These are phyloP conservation scores for Drosophila persimilis DNA, from an alignment of 1,140 invertebrate genomes.

Conservation along the genomic window DNA sequence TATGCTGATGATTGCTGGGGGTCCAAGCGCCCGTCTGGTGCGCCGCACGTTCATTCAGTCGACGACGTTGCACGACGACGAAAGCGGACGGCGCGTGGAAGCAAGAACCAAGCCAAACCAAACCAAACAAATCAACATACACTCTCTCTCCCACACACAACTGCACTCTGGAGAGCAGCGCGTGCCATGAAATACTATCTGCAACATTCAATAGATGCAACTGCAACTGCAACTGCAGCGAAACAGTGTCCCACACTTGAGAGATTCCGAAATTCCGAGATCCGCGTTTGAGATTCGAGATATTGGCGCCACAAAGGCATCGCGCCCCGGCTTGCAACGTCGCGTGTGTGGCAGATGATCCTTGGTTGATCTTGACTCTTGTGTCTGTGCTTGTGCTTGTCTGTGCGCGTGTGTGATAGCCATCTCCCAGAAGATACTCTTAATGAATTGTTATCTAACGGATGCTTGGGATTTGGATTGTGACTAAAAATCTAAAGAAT, in stretches of 20 bases:
- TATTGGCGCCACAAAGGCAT: conserved; percentile 4
- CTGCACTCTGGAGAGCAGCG: conserved; percentile 23
- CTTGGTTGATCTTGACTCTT: too few relatives aligned
- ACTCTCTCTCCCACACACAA: conserved; percentile 13
- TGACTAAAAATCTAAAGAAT: conserved; percentile 5
- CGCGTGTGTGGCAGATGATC: too few relatives aligned
- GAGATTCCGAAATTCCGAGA: not conserved
- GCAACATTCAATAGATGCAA: conserved; percentile 15
- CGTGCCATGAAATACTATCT: conserved; percentile 24
- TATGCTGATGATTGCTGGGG: conserved; percentile 77
- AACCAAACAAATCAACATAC: conserved; percentile 8
- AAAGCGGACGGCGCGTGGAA: conserved; percentile 67
- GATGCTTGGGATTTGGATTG: conserved; percentile 17
- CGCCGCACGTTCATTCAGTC: conserved; percentile 79
- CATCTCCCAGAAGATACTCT: conserved; percentile 14
- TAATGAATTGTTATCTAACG: conserved; percentile 24
- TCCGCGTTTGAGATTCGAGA: conserved; percentile 3
- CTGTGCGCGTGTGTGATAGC: conserved; percentile 15
- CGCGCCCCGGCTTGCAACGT: too few relatives aligned
- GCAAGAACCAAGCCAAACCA: conserved; percentile 28
- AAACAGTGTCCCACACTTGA: conserved; percentile 9
- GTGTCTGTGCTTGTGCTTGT: not conserved
- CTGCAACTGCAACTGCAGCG: conserved; percentile 1
- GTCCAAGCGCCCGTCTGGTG: conserved; percentile 77
- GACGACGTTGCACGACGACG: conserved; percentile 66